phyloP scores from a whole-genome alignment of 2,888 invertebrate genomes.

The Craniophora ligustri region DNA sequence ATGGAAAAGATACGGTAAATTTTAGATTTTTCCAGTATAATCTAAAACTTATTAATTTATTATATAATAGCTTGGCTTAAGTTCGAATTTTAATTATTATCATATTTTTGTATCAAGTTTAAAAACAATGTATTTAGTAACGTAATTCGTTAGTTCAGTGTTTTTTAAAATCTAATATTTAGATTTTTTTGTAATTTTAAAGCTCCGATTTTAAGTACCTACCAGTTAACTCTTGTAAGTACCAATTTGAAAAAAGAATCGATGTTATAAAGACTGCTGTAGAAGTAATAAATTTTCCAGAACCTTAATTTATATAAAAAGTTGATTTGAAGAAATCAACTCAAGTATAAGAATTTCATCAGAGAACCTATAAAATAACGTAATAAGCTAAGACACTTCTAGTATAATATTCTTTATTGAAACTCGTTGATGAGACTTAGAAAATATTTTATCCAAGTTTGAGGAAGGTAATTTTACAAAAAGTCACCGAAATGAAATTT shows the following conservation, averaged over 20 bases:
- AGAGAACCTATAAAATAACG: conserved; percentile 22
- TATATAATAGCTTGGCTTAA: too few relatives aligned
- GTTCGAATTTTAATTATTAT: too few relatives aligned
- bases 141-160: too few relatives aligned
- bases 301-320: conserved; percentile 1
- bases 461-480: conserved; percentile 28
- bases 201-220: neutral
- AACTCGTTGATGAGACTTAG: conserved; percentile 29
- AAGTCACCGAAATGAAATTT: conserved; percentile 24
- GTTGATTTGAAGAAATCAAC: conserved; percentile 10
- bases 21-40: too few relatives aligned
- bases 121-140: too few relatives aligned
- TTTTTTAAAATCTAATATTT: neutral
- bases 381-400: conserved; percentile 38
- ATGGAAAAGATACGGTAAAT: too few relatives aligned
- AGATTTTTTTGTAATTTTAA: neutral
- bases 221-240: too few relatives aligned
- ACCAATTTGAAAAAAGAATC: neutral
- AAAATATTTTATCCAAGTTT: conserved; percentile 23
- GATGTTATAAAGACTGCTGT: neutral
- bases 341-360: conserved; percentile 19
- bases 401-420: conserved; percentile 39
- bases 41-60: too few relatives aligned
- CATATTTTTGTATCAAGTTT: too few relatives aligned
- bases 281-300: neutral